Evolutionary conservation across 1,140 invertebrate species (phyloP), one percentile per base, ranked within the genome.

Genomic region (Drosophila sechellia): DNA sequence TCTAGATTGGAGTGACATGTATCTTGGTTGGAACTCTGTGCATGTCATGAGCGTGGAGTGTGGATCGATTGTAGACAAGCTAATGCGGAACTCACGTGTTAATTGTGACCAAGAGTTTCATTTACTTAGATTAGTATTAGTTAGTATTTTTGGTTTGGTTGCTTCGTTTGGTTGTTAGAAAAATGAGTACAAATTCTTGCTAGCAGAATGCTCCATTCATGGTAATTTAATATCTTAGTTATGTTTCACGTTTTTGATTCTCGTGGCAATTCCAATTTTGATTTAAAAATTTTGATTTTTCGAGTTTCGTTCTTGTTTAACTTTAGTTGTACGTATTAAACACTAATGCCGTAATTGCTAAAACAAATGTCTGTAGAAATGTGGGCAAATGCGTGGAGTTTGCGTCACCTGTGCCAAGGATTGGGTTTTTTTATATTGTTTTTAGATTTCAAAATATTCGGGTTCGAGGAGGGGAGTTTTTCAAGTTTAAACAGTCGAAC

Each of bases 31-130:
- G 56, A 69, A 60, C 75, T 48, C 68, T 83, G 83, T 87, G 83
- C 81, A 81, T 81, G 79, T 86, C 65, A 83, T 86, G 83, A 84
- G 53, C 60, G 84, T 83, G 76, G 64, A 60, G 74, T 81, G 74
- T 81, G 48, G 65, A 86, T 71, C 81, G 81, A 85, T 74, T 78
- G 79, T 86, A 89, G 84, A 83, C 54, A 85, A 85, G 81, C 79
- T 77, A 48, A 78, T 84, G 84, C 84, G 79, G 84, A 58, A 87
- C 84, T 87, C 84, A 87, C 84, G 84, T 87, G 84, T 87, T 87
- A 63, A 49, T 84, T 87, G 80, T 89, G 76, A 86, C 79, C 84
- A 89, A 77, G 59, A 70, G 63, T 74, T 71, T 65, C 59, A 50
- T 55, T 56, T 79, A 66, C 66, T 89, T 81, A 73, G 69, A 56